These are phyloP conservation scores for Paracentrotus lividus DNA, from an alignment of 53 echinoderm and acorn worm genomes.

Conservation along the genomic window DNA sequence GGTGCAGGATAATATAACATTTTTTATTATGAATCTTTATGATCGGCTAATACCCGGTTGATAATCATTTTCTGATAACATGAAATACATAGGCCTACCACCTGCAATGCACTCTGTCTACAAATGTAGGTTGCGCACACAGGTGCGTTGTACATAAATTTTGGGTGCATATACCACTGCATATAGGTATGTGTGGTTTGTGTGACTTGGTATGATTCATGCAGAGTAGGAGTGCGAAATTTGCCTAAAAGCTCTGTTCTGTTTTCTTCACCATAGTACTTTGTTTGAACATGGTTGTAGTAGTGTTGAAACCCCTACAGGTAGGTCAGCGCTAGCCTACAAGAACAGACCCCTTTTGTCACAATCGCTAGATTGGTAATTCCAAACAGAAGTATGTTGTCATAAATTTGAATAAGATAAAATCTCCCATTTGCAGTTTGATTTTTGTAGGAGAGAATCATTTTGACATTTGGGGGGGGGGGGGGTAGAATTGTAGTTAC, in stretches of 20 bases:
- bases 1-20: too few species aligned
- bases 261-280: background rate
- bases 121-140: background rate
- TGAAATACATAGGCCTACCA: too few species aligned
- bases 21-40: too few species aligned
- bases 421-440: too few species aligned
- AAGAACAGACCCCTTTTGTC: background rate
- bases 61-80: background rate
- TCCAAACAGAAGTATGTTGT: too few species aligned
- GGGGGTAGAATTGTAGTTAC: too few species aligned
- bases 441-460: too few species aligned
- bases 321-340: background rate
- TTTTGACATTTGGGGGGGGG: too few species aligned
- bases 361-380: too few species aligned
- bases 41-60: background rate
- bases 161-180: background rate
- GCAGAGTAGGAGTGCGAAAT: background rate
- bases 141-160: background rate
- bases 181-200: background rate
- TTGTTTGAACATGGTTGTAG: conserved; percentile 22
- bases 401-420: too few species aligned
- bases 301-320: conserved; percentile 15
- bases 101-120: too few species aligned
- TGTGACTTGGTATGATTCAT: conserved; percentile 12
- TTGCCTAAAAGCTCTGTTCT: conserved; percentile 37